A percentile compares a stretch with the other conserved stretches of the same genome.
Conservation (phyloP, 2,888 invertebrate genomes). For the Caenorhabditis afra region DNA sequence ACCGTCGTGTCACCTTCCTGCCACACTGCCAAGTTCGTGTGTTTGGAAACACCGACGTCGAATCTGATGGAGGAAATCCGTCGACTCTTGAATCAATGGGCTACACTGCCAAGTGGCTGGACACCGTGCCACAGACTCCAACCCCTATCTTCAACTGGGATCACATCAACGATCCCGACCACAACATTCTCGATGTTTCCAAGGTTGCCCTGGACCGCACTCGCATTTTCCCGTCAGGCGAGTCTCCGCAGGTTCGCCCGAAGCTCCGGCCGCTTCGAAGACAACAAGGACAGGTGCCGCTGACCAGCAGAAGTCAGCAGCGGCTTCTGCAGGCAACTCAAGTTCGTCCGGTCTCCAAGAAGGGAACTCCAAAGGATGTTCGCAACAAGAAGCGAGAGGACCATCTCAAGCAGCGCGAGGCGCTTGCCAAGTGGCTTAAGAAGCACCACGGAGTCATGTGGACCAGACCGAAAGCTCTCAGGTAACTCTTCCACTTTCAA, state of each 20-base stretch:
- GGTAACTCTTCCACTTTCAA: neutral
- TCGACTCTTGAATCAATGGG: constrained; percentile 2
- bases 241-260: neutral
- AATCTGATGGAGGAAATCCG: neutral
- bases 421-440: neutral
- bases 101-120: neutral
- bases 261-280: neutral
- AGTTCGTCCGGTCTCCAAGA: too few species aligned
- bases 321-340: too few species aligned
- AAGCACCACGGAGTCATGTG: neutral
- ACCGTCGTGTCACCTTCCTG: constrained; percentile 1
- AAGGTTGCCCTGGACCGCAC: too few species aligned
- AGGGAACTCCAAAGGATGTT: too few species aligned
- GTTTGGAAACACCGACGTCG: neutral
- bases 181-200: too few species aligned
- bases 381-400: too few species aligned
- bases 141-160: too few species aligned
- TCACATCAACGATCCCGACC: too few species aligned
- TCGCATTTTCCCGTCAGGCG: neutral
- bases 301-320: too few species aligned
- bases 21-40: neutral
- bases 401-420: too few species aligned
- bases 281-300: too few species aligned
- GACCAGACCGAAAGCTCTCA: neutral
- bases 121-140: neutral